Evolutionary conservation across 2,797 vertebrate species (phyloP).

Genomic region (Sciaenops ocellatus): DNA sequence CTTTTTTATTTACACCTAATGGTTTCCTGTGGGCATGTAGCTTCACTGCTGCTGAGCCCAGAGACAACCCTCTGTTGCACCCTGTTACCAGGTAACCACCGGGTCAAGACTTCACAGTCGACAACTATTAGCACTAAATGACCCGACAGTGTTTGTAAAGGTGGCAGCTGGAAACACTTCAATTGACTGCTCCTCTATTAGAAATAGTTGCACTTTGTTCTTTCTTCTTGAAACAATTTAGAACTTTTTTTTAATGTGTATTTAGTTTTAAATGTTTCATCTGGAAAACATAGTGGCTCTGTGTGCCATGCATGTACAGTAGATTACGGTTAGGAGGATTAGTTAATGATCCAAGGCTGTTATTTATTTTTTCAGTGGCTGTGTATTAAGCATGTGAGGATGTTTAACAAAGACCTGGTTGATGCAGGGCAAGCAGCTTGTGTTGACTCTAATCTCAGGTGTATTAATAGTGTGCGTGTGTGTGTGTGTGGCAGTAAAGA

Average conservation of each 20-base stretch:
- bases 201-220: neutral
- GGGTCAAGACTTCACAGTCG: slow-evolving; percentile 48
- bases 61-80: slow-evolving; percentile 62
- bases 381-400: slow-evolving; percentile 35
- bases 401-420: slow-evolving; percentile 41
- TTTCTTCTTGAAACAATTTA: neutral
- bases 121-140: slow-evolving; percentile 39
- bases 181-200: slow-evolving; percentile 1
- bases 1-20: slow-evolving; percentile 22
- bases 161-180: slow-evolving; percentile 34
- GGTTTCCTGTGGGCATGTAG: neutral
- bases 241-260: neutral
- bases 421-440: slow-evolving; percentile 61
- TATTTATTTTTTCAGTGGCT: slow-evolving; percentile 57
- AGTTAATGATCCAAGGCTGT: slow-evolving; percentile 19
- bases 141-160: slow-evolving; percentile 24
- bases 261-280: neutral
- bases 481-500: slow-evolving; percentile 43
- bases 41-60: slow-evolving; percentile 25
- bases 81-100: slow-evolving; percentile 76
- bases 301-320: neutral
- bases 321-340: slow-evolving; percentile 26
- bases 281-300: neutral
- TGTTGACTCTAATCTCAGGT: slow-evolving; percentile 63
- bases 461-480: slow-evolving; percentile 71